Base-by-base conservation (phyloP, 1,140 invertebrate species). In the Microplitis mediator region DNA sequence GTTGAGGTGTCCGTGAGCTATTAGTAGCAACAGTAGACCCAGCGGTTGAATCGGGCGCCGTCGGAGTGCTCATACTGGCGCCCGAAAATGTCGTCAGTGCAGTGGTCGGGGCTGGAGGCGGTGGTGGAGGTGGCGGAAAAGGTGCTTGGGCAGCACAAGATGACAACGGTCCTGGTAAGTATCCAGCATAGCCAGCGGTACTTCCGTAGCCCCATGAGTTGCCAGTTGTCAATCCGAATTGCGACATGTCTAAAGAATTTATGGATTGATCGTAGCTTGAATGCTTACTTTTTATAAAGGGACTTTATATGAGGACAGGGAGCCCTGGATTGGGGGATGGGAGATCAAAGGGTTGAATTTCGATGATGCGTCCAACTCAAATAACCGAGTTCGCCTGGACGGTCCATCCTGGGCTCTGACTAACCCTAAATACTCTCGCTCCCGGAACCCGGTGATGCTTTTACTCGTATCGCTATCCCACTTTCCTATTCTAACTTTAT, bases 131-230 rank as follows among this genome's bases (percentile, higher is more conserved):
- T 87, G 52, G 91, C 84, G 69, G 92, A 88, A 76, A 92, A 89
- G 76, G 91, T 88, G 85, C 92, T 91, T 73, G 93, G 89, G 80
- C 90, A 81, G 66, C 91, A 86, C 77, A 94, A 73, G 82, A 89
- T 84, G 83, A 89, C 77, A 89, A 77, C 35, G 87, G 83, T 50
- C 90, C 89, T 31, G 91, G 91, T 76, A 93, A 89, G 78, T 95
- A 95, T 0, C 93, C 92, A 0, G 93, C 93, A 81, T 95, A 95
- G 3, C 92, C 93, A 14, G 92, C 92, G 8, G 93, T 92, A n/a
- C 93, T 91, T 4, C 93, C 91, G 80, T 95, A 95, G 51, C 93
- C 93, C 93, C 93, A 95, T 3, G 92, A 92, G 81, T 95, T 94
- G 72, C 92, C 90, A 73, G 92, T 92, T 79, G 92, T 92, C 82